Evolutionary conservation across 2,797 vertebrate species (phyloP).

Genomic region (Lepilemur ruficaudatus): DNA sequence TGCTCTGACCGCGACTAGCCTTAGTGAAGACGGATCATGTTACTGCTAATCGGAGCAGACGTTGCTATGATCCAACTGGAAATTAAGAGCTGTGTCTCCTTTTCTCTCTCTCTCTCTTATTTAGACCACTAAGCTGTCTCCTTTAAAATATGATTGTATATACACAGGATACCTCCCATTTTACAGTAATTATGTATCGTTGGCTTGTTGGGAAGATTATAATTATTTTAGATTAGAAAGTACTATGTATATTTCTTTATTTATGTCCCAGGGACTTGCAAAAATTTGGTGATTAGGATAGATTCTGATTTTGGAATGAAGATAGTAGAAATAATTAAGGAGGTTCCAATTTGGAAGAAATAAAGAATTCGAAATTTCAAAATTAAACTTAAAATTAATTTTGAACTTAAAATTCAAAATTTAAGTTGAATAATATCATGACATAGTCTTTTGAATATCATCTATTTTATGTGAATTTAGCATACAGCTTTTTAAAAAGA

Average conservation of each 20-base stretch:
- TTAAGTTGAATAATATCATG: background rate
- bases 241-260: background rate
- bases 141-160: background rate
- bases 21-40: background rate
- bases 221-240: background rate
- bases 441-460: background rate
- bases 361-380: background rate
- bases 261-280: background rate
- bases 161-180: background rate
- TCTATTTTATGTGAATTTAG: background rate
- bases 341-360: background rate
- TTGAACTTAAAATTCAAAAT: background rate
- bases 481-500: background rate
- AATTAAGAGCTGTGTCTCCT: background rate
- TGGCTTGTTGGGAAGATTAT: background rate
- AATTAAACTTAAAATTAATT: too few species aligned
- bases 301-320: background rate
- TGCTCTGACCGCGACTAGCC: background rate
- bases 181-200: background rate
- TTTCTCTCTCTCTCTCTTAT: background rate
- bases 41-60: background rate
- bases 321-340: background rate
- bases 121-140: background rate
- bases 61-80: background rate
- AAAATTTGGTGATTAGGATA: background rate